These are phyloP conservation scores for Leiothrix lutea DNA, from an alignment of 2,113 vertebrate species.

Conservation along the genomic window DNA sequence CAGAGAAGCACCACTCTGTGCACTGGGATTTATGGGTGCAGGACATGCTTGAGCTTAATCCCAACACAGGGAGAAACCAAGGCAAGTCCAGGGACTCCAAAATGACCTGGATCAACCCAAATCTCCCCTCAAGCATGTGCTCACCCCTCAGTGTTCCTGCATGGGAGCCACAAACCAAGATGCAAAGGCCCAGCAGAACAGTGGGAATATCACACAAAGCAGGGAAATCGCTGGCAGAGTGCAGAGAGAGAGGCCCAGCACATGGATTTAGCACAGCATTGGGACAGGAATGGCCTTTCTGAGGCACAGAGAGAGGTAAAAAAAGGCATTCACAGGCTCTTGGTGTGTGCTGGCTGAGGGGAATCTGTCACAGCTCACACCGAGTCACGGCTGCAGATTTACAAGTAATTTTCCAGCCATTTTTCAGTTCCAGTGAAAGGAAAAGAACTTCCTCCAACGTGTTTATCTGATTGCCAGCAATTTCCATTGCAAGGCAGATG, in stretches of 20 bases:
- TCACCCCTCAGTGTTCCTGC: neutral
- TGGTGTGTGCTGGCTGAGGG: neutral
- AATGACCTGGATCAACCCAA: neutral
- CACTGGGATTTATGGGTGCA: neutral
- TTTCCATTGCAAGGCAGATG: neutral
- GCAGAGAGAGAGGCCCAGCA: neutral
- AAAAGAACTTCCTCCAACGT: neutral
- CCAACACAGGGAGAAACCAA: neutral
- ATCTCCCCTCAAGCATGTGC: neutral
- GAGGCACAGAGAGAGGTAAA: neutral
- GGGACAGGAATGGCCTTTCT: neutral
- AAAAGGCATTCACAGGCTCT: neutral
- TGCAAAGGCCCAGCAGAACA: neutral
- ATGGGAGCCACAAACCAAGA: neutral
- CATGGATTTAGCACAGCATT: neutral
- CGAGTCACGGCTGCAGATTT: neutral
- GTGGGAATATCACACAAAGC: constrained; percentile 29
- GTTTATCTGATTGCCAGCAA: constrained; percentile 25
- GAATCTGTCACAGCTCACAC: neutral
- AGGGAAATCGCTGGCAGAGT: neutral
- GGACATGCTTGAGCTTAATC: neutral
- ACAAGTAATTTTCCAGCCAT: neutral
- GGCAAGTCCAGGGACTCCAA: neutral
- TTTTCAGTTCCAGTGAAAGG: neutral
- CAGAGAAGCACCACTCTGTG: neutral